Percentiles rank a stretch among this genome's conserved stretches.
Evolutionary conservation across 1,140 invertebrate genomes (phyloP).

Genomic region (Stenopsyche tienmushanensis): DNA sequence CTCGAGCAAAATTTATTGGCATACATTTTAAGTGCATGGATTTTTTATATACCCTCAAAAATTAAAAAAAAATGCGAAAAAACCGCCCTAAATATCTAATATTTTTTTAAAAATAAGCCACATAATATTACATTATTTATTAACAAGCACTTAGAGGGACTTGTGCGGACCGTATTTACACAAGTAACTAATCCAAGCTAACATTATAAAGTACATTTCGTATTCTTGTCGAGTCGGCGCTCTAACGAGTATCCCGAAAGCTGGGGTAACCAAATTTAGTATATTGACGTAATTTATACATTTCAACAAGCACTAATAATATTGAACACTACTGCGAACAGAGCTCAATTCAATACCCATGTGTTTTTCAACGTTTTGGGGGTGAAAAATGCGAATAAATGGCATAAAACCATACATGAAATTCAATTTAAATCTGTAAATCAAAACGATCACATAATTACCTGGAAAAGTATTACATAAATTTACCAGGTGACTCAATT

Average conservation of each 20-base stretch:
- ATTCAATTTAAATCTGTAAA: too few species aligned
- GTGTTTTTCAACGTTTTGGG: too few species aligned
- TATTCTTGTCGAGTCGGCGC: constrained; percentile 34
- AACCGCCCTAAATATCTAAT: not conserved
- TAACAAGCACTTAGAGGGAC: not conserved
- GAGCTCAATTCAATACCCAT: too few species aligned
- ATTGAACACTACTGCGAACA: too few species aligned
- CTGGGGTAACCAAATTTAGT: not conserved
- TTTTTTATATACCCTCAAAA: too few species aligned
- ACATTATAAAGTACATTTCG: constrained; percentile 26
- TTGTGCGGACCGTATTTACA: not conserved
- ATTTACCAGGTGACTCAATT: too few species aligned
- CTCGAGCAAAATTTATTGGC: too few species aligned
- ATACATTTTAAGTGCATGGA: too few species aligned
- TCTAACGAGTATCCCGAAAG: constrained; percentile 15
- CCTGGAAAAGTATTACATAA: too few species aligned
- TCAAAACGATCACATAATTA: too few species aligned
- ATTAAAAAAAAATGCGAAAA: not conserved
- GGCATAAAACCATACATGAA: too few species aligned
- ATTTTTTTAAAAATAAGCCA: not conserved
- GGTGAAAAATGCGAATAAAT: too few species aligned
- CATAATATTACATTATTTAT: not conserved
- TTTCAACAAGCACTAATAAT: not conserved
- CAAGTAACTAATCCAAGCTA: not conserved
- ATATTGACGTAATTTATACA: constrained; percentile 9